Evolutionary conservation across 2,888 invertebrate species (phyloP).

Genomic region (Baccha elongata): DNA sequence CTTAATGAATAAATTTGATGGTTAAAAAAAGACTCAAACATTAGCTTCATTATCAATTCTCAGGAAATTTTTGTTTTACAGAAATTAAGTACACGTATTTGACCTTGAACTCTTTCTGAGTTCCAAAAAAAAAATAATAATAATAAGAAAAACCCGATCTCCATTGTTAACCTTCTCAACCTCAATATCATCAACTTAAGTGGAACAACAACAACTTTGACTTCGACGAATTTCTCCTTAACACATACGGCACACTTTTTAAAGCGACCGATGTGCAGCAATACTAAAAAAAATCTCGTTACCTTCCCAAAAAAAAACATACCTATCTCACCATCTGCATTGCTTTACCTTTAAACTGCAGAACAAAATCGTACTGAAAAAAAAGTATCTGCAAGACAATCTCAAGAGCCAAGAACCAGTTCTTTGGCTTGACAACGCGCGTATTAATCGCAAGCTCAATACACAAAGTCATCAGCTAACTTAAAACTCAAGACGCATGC

Average conservation of each 20-base stretch:
- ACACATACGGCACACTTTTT: constrained; percentile 59
- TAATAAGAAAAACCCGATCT: constrained; percentile 11
- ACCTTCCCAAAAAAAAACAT: constrained; percentile 20
- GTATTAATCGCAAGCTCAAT: constrained; percentile 37
- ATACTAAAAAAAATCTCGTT: constrained; percentile 5
- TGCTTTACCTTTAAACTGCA: constrained; percentile 14
- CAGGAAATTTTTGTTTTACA: no score
- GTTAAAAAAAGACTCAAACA: no score
- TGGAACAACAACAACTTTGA: constrained; percentile 13
- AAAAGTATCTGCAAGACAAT: constrained; percentile 27
- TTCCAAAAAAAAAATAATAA: constrained; percentile 16
- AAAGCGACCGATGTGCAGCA: not conserved
- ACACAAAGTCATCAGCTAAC: constrained; percentile 7
- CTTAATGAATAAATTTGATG: no score
- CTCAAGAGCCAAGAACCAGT: constrained; percentile 53
- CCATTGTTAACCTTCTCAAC: constrained; percentile 57
- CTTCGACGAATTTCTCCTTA: constrained; percentile 34
- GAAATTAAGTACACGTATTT: constrained; percentile 29
- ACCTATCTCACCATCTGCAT: constrained; percentile 34
- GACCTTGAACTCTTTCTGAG: constrained; percentile 55
- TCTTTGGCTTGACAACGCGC: constrained; percentile 46
- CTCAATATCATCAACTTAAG: constrained; percentile 35
- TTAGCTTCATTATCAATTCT: no score
- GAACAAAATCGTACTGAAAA: not conserved
- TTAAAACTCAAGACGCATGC: constrained; percentile 39